Evolutionary conservation across 2,113 vertebrate genomes (phyloP), one percentile per base, ranked within the genome.

Genomic region (Ailurus styani): DNA sequence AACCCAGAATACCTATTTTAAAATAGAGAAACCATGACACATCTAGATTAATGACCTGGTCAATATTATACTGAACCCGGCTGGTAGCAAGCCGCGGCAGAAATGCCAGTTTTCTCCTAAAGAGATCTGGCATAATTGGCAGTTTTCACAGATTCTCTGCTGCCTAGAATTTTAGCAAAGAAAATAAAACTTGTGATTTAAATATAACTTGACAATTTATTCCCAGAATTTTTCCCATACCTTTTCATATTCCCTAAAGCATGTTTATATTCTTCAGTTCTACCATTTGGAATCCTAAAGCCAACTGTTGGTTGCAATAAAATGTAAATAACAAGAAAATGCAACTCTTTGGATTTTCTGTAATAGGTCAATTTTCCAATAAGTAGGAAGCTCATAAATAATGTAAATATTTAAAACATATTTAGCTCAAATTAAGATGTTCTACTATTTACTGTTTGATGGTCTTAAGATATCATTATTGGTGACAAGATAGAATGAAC

Each of bases 141-240:
- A 57, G 42, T 86, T 93, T 91, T n/a, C 52, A 21, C 7, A 85
- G 54, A 47, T 42, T 47, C 25, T 77, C 75, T 70, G 55, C 60
- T 84, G 52, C 57, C 52, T 84, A 47, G 55, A 57, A 79, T 91
- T 54, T 87, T 64, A 96, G 82, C 27, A 90, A 92, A 90, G 73
- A 15, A 40, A 96, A 88, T 83, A 93, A 97, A 82, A 94, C 13
- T 66, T 92, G 17, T 84, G 94, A 97, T 96, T 88, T 93, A 95
- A 98, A 96, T 97, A 37, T 96, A 98, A 97, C 73, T 98, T 96
- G n/a, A 84, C 96, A 96, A 89, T 96, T n/a, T 15, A 98, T 73
- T 93, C 93, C 82, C 12, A 88, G 85, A 93, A 81, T 95, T 95
- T 60, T 84, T 98, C 84, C 78, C 87, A 92, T 97, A 55, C 95